These are phyloP conservation scores for Bubo bubo DNA, from an alignment of 2,113 vertebrate species.

Conservation along the genomic window DNA sequence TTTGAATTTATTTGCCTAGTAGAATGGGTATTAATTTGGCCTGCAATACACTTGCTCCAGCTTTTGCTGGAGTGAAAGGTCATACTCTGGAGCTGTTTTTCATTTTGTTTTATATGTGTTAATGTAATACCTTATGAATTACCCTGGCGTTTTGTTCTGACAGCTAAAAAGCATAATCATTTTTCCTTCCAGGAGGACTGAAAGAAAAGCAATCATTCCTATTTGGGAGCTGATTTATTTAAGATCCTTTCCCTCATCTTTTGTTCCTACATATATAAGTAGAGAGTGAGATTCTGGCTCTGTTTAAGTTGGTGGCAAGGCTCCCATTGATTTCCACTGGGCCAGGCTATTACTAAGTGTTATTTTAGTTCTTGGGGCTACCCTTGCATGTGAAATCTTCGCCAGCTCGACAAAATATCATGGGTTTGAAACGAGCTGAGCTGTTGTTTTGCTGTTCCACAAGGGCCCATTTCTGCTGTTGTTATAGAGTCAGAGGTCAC, in stretches of 20 bases:
- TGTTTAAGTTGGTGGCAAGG: background rate
- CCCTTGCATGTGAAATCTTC: background rate
- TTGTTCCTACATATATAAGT: slow-evolving; percentile 48
- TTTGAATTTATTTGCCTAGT: slow-evolving; percentile 77
- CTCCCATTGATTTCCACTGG: background rate
- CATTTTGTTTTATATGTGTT: slow-evolving; percentile 81
- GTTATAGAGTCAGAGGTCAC: background rate
- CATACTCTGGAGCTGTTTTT: slow-evolving; percentile 77
- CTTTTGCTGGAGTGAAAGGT: slow-evolving; percentile 79
- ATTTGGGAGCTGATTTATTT: slow-evolving; percentile 75
- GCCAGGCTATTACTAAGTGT: background rate
- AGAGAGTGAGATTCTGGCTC: slow-evolving; percentile 12
- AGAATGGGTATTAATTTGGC: slow-evolving; percentile 75
- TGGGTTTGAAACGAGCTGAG: background rate
- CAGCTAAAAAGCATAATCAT: slow-evolving; percentile 82
- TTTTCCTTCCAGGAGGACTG: slow-evolving; percentile 74
- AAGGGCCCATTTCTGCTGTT: background rate
- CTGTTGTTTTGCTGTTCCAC: background rate
- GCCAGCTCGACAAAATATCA: slow-evolving; percentile 34
- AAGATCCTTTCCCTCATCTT: slow-evolving; percentile 65
- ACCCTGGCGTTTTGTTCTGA: slow-evolving; percentile 73
- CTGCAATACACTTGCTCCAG: slow-evolving; percentile 77
- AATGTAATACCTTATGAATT: slow-evolving; percentile 83
- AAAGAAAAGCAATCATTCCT: slow-evolving; percentile 75
- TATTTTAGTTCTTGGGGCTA: background rate